Base-by-base conservation (phyloP, 2,888 invertebrate species). In the Calameuta pallipes region DNA sequence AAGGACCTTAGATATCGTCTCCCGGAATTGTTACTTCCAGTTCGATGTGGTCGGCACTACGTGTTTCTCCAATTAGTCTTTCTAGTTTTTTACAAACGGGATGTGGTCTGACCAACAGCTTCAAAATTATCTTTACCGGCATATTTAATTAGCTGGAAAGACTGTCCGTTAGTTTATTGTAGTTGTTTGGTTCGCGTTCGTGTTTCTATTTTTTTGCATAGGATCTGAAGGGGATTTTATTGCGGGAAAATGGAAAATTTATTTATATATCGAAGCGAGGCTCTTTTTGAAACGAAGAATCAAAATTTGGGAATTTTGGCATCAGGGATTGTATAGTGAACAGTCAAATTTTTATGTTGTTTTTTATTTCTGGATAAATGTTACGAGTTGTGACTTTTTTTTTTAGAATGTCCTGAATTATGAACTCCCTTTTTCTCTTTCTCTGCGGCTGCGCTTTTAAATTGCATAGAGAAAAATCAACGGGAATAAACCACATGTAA, bases 401-500 rank as follows among this genome's bases (percentile, higher is more conserved):
- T 71, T 71, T 30, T 11, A 33, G 4, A 71, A 23, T 30, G 41
- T 56, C 6, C 9, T 23, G 41, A 23, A 56, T 56, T 23, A 56
- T 6, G 23, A 23, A 15, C 41, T 9, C 74, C 75, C 71, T 68
- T 70, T 74, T 34, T 74, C 33, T 74, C 36, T n/a, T 76, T 41
- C 76, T 76, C 76, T 56, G 30, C 69, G 71, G 68, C 12, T 36
- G 56, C 75, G 56, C 69, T 33, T n/a, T 78, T 70, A 78, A 81
- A 75, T 79, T 79, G 78, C 80, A 34, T 69, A 73, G 80, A 78
- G 80, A 80, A 80, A 82, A 83, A 81, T 78, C 74, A 79, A 79
- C 77, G 78, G 30, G 77, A 76, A 78, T 80, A 77, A 56, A 56
- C 70, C 79, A 74, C 78, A 80, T 81, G 83, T 84, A 86, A 87